Conservation (phyloP, 2,888 invertebrate genomes). For the Synanthedon tipuliformis region DNA sequence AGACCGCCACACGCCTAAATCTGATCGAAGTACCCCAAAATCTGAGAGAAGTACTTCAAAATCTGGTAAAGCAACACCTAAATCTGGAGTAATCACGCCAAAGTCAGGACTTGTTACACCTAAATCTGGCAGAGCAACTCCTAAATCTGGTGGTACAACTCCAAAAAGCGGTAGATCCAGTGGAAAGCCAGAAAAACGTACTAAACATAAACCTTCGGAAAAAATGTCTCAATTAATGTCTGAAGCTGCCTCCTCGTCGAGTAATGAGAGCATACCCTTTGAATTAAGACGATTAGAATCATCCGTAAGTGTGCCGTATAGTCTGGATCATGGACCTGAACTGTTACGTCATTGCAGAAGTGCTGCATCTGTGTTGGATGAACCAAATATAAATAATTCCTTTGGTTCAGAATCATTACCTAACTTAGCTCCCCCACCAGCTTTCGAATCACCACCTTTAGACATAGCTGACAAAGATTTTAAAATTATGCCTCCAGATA, state of each 20-base stretch:
- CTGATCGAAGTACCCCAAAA: constrained; percentile 60
- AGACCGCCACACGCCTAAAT: constrained; percentile 57
- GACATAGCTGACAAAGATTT: constrained; percentile 64
- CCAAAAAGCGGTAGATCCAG: constrained; percentile 72
- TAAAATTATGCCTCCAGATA: constrained; percentile 62
- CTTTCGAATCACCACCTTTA: constrained; percentile 69
- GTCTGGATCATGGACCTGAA: constrained; percentile 65
- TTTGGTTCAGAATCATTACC: constrained; percentile 79
- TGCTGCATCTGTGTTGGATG: constrained; percentile 69
- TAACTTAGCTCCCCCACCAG: constrained; percentile 74
- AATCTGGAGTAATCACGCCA: constrained; percentile 54
- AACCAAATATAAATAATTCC: constrained; percentile 61
- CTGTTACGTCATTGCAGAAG: constrained; percentile 67
- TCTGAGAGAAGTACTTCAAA: constrained; percentile 51
- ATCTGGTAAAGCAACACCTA: constrained; percentile 59
- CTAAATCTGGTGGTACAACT: constrained; percentile 56
- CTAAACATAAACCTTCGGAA: constrained; percentile 61
- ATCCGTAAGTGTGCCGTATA: constrained; percentile 75
- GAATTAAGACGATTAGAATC: constrained; percentile 64
- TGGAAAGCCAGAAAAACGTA: constrained; percentile 57
- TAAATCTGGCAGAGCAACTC: constrained; percentile 53
- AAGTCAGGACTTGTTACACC: constrained; percentile 57
- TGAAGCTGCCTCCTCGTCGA: constrained; percentile 71
- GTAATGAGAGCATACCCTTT: constrained; percentile 68
- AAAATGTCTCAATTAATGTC: constrained; percentile 67